Conservation (phyloP, 35 echinoderm and acorn worm genomes). For the Anneissia japonica region DNA sequence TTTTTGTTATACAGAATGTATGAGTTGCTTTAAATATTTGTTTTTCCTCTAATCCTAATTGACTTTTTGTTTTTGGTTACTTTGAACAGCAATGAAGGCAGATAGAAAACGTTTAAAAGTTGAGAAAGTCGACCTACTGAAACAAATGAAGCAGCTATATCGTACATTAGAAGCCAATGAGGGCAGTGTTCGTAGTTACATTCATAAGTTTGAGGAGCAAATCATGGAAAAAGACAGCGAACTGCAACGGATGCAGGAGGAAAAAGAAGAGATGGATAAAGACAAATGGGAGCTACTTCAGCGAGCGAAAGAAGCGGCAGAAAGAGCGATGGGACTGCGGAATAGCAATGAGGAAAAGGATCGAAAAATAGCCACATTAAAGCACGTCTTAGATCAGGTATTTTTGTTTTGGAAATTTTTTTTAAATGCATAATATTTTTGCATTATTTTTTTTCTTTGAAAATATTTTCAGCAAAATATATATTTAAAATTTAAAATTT, state of each 20-base stretch:
- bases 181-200: constrained; percentile 86
- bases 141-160: constrained; percentile 99
- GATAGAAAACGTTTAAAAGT: constrained; percentile 92
- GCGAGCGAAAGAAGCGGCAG: constrained; percentile 76
- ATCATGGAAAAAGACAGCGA: constrained; percentile 78
- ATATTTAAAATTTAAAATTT: no score
- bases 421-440: no score
- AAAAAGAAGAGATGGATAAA: constrained; percentile 97
- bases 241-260: constrained; percentile 54
- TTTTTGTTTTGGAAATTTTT: background rate
- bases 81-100: constrained; percentile 80
- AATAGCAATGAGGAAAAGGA: constrained; percentile 80
- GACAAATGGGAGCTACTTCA: constrained; percentile 92
- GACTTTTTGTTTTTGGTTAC: no score
- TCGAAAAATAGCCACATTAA: constrained; percentile 53
- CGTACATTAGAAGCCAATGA: constrained; percentile 95
- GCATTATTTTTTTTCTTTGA: no score
- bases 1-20: no score
- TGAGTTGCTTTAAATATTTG: no score
- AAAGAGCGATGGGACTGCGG: constrained; percentile 67
- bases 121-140: constrained; percentile 93
- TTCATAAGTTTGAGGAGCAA: constrained; percentile 89
- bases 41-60: no score
- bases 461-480: no score
- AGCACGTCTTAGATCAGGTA: constrained; percentile 75